Percentiles rank a stretch among this genome's conserved stretches.
phyloP scores from a whole-genome alignment of 2,113 vertebrate species.

The Dipodomys ordii region DNA sequence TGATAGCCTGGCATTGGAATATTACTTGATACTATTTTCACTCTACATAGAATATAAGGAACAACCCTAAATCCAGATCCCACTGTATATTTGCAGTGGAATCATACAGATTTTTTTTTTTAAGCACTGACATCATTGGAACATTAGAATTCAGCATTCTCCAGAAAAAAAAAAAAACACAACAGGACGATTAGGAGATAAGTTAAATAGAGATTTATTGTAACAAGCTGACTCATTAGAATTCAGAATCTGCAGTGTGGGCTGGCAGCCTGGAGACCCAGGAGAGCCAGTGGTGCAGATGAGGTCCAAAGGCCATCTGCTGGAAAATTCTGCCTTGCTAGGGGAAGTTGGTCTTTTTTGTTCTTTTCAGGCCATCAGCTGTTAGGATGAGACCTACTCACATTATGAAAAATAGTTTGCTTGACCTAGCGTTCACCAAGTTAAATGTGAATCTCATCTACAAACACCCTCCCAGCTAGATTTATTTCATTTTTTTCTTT shows the following conservation, averaged over 20 bases:
- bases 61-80: too few species aligned
- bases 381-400: background rate
- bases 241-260: background rate
- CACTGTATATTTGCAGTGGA: background rate
- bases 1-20: background rate
- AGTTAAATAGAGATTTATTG: background rate
- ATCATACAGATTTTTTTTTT: background rate
- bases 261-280: background rate
- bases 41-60: background rate
- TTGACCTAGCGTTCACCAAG: background rate
- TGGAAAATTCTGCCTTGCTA: background rate
- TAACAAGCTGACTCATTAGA: background rate
- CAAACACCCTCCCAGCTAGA: background rate
- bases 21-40: background rate
- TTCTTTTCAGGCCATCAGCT: background rate
- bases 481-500: background rate
- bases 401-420: background rate
- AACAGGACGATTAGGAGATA: background rate
- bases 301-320: background rate
- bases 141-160: conserved; percentile 1
- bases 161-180: background rate
- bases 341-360: background rate
- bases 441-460: conserved; percentile 34
- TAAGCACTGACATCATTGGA: background rate
- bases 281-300: background rate